Evolutionary conservation across 2,888 invertebrate species (phyloP).

Genomic region (Diabrotica balteata): DNA sequence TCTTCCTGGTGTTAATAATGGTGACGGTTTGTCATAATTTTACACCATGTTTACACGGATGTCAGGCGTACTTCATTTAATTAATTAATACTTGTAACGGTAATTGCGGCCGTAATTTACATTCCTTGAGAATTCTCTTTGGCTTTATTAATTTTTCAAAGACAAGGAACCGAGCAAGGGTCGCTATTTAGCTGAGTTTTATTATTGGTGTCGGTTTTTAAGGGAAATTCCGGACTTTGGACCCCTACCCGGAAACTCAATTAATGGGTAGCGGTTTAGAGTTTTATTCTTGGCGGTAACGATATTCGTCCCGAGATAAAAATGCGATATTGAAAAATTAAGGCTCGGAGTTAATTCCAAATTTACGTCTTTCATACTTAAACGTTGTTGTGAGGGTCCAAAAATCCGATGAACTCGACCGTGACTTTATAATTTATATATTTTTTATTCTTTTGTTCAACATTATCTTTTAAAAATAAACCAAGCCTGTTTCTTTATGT

Average conservation of each 20-base stretch:
- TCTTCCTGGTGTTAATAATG: slow-evolving; percentile 49
- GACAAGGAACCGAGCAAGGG: slow-evolving; percentile 27
- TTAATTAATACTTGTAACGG: slow-evolving; percentile 58
- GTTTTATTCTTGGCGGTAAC: slow-evolving; percentile 19
- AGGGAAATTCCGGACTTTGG: slow-evolving; percentile 20
- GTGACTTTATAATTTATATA: too few relatives aligned
- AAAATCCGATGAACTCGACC: too few relatives aligned
- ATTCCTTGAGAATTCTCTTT: slow-evolving; percentile 47
- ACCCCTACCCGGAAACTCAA: slow-evolving; percentile 26
- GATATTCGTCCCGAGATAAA: slow-evolving; percentile 14
- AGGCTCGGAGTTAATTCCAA: not conserved
- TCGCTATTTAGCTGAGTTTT: slow-evolving; percentile 32
- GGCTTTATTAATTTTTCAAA: slow-evolving; percentile 49
- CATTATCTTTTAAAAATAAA: too few relatives aligned
- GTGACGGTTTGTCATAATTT: slow-evolving; percentile 57
- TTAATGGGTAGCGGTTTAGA: slow-evolving; percentile 22
- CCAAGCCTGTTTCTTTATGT: too few relatives aligned
- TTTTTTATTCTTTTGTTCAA: too few relatives aligned
- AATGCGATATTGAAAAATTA: slow-evolving; percentile 16
- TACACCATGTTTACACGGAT: slow-evolving; percentile 54
- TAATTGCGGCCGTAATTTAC: slow-evolving; percentile 54
- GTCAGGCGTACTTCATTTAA: slow-evolving; percentile 48
- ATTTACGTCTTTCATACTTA: too few relatives aligned
- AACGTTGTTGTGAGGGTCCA: too few relatives aligned
- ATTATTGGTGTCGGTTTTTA: slow-evolving; percentile 31